Evolutionary conservation across 2,113 vertebrate genomes (phyloP), one percentile per base, ranked within the genome.

Genomic region (Australoheros scitulus): DNA sequence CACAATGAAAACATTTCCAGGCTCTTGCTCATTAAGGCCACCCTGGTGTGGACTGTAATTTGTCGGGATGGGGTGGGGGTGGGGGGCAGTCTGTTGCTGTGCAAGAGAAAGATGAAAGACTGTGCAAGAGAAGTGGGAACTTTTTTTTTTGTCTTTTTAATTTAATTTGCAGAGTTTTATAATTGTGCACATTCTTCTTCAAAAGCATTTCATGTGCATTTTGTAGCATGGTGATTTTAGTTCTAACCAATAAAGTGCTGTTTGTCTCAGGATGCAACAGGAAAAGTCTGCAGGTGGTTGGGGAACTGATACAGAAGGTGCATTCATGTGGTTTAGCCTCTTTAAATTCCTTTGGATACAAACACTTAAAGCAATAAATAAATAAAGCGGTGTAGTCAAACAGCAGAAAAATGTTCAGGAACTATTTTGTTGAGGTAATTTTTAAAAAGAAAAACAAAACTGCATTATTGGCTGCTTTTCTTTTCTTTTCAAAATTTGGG

Each of bases 1-100:
- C 91, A 91, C 82, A 92, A 92, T 88, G 88, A 92, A 89, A 94
- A 94, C 87, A 88, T 87, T 91, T 90, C 68, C 92, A 94, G 85
- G 75, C 58, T 90, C 79, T 56, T 81, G 83, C 84, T 93, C 90
- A 93, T 92, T 87, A 91, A 57, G 87, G 87, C 87, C 89, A 79
- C 80, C 64, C 79, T 52, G 74, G 52, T 83, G 68, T 2, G 79
- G 57, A 56, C 63, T 85, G 70, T 86, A 58, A 65, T 77, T 70
- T 83, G 56, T 85, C 7, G 34, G 34, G 34, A 34, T 34, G 38
- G 8, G 63, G n/a, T 10, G 63, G 63, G 10, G 63, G 38, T 68
- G 63, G n/a, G 26, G 20, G 22, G 29, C 29, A 47, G 61, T 72
- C 43, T 72, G 43, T 32, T 72, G 65, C 8, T 32, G 65, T 52